These are phyloP conservation scores for Pterostichus niger DNA, from an alignment of 2,888 invertebrate genomes.

Conservation along the genomic window DNA sequence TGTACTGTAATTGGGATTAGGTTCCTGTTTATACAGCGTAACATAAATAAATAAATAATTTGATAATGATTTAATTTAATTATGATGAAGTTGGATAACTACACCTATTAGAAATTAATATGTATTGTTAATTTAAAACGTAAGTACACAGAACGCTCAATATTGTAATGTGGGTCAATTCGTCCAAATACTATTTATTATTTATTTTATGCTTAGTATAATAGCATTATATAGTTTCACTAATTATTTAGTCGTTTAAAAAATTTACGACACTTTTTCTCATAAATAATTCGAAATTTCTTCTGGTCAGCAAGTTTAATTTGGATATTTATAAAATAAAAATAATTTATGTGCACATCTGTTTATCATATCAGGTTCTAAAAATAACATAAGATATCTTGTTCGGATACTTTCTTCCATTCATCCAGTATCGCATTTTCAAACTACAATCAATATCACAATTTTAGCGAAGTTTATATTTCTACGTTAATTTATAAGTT, in stretches of 20 bases:
- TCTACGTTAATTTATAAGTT: not conserved
- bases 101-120: too few relatives aligned
- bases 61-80: too few relatives aligned
- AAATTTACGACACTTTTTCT: conserved; percentile 28
- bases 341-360: conserved; percentile 7
- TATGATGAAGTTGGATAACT: too few relatives aligned
- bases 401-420: conserved; percentile 25
- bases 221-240: not conserved
- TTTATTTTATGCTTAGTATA: not conserved
- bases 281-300: conserved; percentile 43
- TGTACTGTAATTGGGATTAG: too few relatives aligned
- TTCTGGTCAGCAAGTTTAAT: conserved; percentile 21
- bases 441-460: not conserved
- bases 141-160: too few relatives aligned
- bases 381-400: conserved; percentile 24
- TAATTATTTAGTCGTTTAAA: conserved; percentile 1
- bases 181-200: too few relatives aligned
- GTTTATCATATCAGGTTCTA: not conserved
- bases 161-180: too few relatives aligned
- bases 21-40: too few relatives aligned
- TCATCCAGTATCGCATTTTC: conserved; percentile 21
- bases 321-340: conserved; percentile 6
- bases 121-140: too few relatives aligned
- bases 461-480: not conserved
- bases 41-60: too few relatives aligned